Evolutionary conservation across 2,888 invertebrate species (phyloP).

Genomic region (Dichetophora obliterata): DNA sequence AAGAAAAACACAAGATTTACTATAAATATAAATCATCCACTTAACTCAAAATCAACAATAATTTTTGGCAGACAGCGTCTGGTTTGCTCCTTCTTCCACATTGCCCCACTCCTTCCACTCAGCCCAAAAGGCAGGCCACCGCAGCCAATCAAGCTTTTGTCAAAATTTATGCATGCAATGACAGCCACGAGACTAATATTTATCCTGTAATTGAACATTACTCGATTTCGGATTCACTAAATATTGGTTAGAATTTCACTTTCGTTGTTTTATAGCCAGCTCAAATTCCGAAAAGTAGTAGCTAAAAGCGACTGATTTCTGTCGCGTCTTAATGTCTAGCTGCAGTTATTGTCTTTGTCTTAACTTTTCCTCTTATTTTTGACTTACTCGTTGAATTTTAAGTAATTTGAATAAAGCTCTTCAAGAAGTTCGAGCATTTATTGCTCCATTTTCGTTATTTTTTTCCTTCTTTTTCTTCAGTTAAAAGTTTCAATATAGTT

Average conservation of each 20-base stretch:
- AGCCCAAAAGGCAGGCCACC: background rate
- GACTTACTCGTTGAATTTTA: conserved; percentile 13
- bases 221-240: conserved; percentile 15
- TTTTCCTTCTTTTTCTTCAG: too few species aligned
- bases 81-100: background rate
- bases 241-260: conserved; percentile 2
- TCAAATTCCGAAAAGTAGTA: background rate
- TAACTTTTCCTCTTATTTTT: background rate
- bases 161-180: conserved; percentile 12
- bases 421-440: conserved; percentile 7
- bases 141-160: background rate
- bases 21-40: background rate
- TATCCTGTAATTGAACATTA: conserved; percentile 17
- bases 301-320: background rate
- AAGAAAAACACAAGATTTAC: background rate
- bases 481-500: background rate
- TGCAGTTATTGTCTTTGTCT: background rate
- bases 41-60: background rate
- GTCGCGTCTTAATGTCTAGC: conserved; percentile 27
- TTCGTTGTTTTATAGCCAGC: background rate
- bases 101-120: background rate
- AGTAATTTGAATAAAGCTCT: conserved; percentile 27
- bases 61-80: background rate
- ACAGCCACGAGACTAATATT: background rate
- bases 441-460: background rate